Base-by-base conservation (phyloP, 2,797 vertebrate species). In the Hybognathus amarus region DNA sequence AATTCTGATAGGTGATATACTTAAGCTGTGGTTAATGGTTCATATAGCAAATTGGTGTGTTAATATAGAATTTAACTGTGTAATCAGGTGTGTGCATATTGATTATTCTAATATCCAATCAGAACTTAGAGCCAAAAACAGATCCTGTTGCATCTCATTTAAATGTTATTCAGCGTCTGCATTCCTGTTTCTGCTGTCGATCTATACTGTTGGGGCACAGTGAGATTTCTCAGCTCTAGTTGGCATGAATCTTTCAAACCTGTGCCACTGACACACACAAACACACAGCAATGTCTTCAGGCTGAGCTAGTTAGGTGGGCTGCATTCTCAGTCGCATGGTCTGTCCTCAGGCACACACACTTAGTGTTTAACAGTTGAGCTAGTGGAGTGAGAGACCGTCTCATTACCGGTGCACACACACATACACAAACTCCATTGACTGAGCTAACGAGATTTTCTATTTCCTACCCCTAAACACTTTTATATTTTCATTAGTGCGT, bases 291-390 rank as follows among this genome's bases (percentile, higher is more conserved):
- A 92, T 92, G 92, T 92, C 91, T 93, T 92, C 91, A 92, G 93
- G 92, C 92, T 93, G 91, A 94, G 92, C 92, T 92, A 91, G 91
- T 94, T 91, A 93, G 92, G 91, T 93, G 87, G 92, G 90, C 89
- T 92, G 87, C 88, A 87, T 88, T 85, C 86, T 87, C 87, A 88
- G 59, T 90, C 90, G 91, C 91, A 84, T 82, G 89, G 90, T 90
- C 91, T 85, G 88, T 92, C 93, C 90, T 73, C 82, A 87, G 93
- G 93, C 92, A 91, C 89, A 91, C 90, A 90, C 79, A 93, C 91
- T 93, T 91, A 92, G 90, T 87, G 91, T 92, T 88, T 91, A 50
- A 85, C 75, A 87, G 89, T 86, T 87, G 89, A 91, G 91, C 90
- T 92, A 92, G 91, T 80, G 80, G 90, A 84, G 91, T 83, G 91